Conservation (phyloP, 2,888 invertebrate genomes). For the Cephonodes hylas region DNA sequence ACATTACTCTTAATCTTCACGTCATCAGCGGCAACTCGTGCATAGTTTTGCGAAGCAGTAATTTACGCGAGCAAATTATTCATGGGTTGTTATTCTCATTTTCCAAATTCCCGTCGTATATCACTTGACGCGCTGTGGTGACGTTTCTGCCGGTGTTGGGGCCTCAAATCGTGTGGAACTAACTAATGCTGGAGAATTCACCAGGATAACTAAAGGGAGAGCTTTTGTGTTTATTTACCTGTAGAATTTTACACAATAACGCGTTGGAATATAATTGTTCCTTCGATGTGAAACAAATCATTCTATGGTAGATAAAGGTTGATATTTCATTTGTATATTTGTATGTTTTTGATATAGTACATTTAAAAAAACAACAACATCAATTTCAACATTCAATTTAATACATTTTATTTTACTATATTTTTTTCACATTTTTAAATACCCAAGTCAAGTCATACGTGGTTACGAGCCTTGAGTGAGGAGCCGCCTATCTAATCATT, state of each 20-base stretch:
- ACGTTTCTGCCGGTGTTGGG: conserved; percentile 23
- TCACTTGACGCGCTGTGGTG: conserved; percentile 23
- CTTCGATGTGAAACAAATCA: no score
- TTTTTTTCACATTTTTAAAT: no score
- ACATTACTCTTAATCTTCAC: neutral
- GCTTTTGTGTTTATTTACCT: neutral
- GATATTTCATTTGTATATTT: no score
- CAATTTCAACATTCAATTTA: no score
- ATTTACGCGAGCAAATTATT: conserved; percentile 13
- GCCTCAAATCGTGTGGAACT: conserved; percentile 27
- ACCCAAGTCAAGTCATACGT: no score
- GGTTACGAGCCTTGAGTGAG: no score
- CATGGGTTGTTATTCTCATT: conserved; percentile 13
- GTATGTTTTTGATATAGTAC: no score
- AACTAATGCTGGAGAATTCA: conserved; percentile 6
- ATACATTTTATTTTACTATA: no score
- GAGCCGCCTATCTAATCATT: no score
- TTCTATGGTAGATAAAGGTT: no score
- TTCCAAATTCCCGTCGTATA: conserved; percentile 18
- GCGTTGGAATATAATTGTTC: no score
- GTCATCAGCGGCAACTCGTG: neutral
- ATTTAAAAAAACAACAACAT: no score
- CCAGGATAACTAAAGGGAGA: neutral
- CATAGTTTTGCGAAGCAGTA: conserved; percentile 8
- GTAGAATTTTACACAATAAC: neutral